A percentile compares a stretch with the other conserved stretches of the same genome.
These are phyloP conservation scores for Zelleria hepariella DNA, from an alignment of 2,888 invertebrate species.

Conservation along the genomic window DNA sequence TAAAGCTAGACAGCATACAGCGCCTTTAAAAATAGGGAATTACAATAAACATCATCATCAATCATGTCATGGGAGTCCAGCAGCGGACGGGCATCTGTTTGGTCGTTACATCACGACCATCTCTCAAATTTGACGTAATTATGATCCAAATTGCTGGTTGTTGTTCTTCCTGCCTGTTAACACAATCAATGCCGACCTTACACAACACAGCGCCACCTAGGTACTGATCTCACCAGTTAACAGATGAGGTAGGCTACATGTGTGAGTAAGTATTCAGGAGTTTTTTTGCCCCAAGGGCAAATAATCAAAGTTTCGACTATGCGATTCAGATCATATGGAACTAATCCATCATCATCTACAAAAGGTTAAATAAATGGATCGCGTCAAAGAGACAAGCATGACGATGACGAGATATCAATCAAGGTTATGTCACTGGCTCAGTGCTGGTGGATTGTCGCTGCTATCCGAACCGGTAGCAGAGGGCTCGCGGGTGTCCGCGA, in stretches of 20 bases:
- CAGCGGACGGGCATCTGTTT: slow-evolving; percentile 17
- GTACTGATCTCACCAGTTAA: neutral
- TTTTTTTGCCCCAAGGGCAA: neutral
- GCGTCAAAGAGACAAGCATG: neutral
- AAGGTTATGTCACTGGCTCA: slow-evolving; percentile 9
- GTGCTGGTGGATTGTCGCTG: slow-evolving; percentile 1
- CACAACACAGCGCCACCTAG: slow-evolving; percentile 4
- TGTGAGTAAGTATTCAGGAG: no score
- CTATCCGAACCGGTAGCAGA: slow-evolving; percentile 4
- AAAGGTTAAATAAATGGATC: neutral
- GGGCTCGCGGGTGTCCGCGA: neutral
- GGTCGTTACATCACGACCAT: slow-evolving; percentile 23
- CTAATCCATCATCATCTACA: neutral
- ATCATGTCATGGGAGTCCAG: neutral
- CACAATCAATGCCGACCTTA: slow-evolving; percentile 10
- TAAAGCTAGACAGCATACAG: neutral
- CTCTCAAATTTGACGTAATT: slow-evolving; percentile 38
- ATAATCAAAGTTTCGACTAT: neutral
- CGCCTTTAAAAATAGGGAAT: neutral
- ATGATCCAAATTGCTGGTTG: slow-evolving; percentile 36
- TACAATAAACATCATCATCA: neutral
- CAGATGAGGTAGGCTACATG: no score
- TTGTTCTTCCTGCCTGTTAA: slow-evolving; percentile 26
- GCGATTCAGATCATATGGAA: neutral
- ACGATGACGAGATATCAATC: slow-evolving; percentile 4